phyloP scores from a whole-genome alignment of 2,888 invertebrate species.

The Cylindroiulus punctatus region DNA sequence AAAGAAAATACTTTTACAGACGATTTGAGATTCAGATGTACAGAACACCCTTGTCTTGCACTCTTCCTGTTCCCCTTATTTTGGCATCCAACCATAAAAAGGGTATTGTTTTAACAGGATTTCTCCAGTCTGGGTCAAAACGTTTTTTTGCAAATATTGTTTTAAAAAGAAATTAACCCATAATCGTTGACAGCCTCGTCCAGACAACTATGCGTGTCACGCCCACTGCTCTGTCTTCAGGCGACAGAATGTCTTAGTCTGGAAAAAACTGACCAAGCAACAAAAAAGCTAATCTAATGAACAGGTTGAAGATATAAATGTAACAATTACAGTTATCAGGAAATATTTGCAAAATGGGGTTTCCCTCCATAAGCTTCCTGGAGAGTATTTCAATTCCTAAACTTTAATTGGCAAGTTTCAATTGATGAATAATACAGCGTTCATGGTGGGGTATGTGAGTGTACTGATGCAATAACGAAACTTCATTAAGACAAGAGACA shows the following conservation, averaged over 20 bases:
- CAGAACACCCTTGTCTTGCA: neutral
- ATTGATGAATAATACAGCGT: too few relatives aligned
- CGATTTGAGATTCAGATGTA: neutral
- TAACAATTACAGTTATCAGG: neutral
- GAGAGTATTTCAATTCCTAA: neutral
- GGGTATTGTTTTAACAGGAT: constrained; percentile 11
- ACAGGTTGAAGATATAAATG: neutral
- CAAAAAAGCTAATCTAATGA: neutral
- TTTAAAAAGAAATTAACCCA: neutral
- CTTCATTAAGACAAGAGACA: too few relatives aligned
- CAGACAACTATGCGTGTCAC: neutral
- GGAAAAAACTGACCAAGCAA: neutral
- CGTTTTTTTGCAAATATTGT: neutral
- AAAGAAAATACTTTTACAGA: neutral
- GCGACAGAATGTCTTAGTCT: neutral
- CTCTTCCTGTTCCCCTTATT: neutral
- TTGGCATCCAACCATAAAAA: neutral
- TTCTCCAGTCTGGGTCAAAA: constrained; percentile 10
- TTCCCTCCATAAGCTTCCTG: neutral
- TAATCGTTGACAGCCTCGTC: neutral
- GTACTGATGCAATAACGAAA: too few relatives aligned
- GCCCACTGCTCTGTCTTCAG: neutral
- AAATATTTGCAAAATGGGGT: neutral
- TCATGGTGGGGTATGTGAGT: too few relatives aligned
- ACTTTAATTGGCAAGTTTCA: neutral